Base-by-base conservation (phyloP, 2,113 vertebrate species). In the Pluvialis apricaria region DNA sequence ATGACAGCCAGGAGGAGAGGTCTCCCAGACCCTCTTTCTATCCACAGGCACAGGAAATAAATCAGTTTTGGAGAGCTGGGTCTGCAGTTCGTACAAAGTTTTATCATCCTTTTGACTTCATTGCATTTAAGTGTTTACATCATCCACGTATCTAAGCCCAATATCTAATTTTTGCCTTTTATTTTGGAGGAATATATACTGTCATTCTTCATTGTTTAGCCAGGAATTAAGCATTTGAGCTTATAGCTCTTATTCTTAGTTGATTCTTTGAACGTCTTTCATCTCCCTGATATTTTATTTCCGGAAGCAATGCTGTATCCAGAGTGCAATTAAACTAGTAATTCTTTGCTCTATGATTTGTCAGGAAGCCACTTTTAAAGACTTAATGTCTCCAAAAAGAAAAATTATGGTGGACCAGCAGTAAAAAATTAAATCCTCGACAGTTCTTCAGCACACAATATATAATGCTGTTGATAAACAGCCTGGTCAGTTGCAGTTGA, bases 1-100 rank as follows among this genome's bases (percentile, higher is more conserved):
- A 98, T 97, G 97, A 97, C 98, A 94, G 91, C 47, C 72, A 36
- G 31, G 51, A 75, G 40, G 16, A 52, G 88, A 36, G 47, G 57
- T 86, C 83, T 88, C 34, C 14, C 4, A 1, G 79, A 69, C 89
- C 77, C 60, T 49, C 24, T 38, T 71, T 72, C 65, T 88, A 18
- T 72, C 65, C 62, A 26, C 31, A 72, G 62, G n/a, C 29, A 38
- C 8, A 28, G 58, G 52, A 92, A 70, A 68, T 17, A 88, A 82
- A 65, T 16, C 5, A 7, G 6, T 64, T 80, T 73, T n/a, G 75
- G 62, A 61, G 58, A 54, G n/a, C 66, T 68, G 32, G 32, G 20
- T 60, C 72, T 75, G 40, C 0, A 0, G 4, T 42, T 86, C 75
- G 26, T 80, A 58, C 60, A 69, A 75, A 79, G 34, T 79, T 92